Conservation (phyloP, 2,888 invertebrate species). For the Corbicula japonica region DNA sequence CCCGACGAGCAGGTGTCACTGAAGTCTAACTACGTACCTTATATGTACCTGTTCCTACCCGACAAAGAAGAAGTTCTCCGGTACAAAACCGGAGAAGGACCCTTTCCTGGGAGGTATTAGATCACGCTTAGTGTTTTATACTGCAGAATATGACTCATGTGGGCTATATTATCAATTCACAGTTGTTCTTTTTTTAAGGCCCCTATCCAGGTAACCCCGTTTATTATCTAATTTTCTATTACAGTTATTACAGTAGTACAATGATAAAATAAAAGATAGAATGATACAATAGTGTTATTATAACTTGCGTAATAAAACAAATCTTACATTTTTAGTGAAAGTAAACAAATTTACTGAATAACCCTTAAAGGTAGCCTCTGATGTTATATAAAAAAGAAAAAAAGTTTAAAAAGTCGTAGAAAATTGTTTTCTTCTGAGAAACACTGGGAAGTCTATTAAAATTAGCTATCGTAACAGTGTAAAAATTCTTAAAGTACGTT, state of each 20-base stretch:
- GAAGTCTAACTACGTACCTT: conserved; percentile 54
- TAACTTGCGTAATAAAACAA: too few relatives aligned
- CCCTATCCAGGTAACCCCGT: neutral
- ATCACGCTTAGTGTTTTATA: neutral
- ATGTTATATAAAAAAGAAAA: too few relatives aligned
- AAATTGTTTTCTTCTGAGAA: too few relatives aligned
- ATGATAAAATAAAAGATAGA: neutral
- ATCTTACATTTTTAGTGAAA: too few relatives aligned
- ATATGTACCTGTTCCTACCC: conserved; percentile 49
- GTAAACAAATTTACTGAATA: neutral
- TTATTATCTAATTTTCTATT: neutral
- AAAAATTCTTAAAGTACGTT: too few relatives aligned
- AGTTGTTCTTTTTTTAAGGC: neutral
- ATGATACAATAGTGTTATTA: too few relatives aligned
- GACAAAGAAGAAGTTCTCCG: conserved; percentile 51
- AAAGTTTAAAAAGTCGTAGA: too few relatives aligned
- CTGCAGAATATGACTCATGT: neutral
- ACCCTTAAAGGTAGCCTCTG: too few relatives aligned
- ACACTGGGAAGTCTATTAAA: too few relatives aligned
- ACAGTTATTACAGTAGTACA: neutral
- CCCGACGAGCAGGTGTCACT: conserved; percentile 46
- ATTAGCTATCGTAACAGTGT: too few relatives aligned
- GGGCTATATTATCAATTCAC: neutral
- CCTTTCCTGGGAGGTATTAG: conserved; percentile 50
- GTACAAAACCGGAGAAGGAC: conserved; percentile 37